These are phyloP conservation scores for Campodea augens DNA, from an alignment of 1,140 invertebrate species.

Conservation along the genomic window DNA sequence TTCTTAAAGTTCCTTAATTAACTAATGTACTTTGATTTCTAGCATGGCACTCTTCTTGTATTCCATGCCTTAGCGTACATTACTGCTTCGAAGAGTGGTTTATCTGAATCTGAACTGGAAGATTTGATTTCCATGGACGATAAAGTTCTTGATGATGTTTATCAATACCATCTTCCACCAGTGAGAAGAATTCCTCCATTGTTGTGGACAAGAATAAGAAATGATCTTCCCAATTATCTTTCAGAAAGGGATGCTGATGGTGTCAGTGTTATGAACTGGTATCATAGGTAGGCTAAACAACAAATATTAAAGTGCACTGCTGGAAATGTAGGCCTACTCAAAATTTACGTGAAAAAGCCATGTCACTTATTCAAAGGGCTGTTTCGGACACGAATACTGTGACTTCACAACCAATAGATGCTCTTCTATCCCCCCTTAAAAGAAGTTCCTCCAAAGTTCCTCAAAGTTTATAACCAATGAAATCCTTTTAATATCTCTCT, in stretches of 20 bases:
- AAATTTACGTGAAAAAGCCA: too few relatives aligned
- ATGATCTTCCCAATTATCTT: constrained; percentile 87
- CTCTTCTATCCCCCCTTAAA: too few relatives aligned
- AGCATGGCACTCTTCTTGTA: constrained; percentile 78
- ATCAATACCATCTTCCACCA: constrained; percentile 93
- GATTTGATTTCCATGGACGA: constrained; percentile 89
- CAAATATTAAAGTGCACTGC: too few relatives aligned
- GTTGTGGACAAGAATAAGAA: constrained; percentile 85
- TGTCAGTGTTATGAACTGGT: constrained; percentile 94
- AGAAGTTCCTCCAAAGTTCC: too few relatives aligned
- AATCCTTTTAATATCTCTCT: too few relatives aligned
- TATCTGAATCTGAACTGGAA: constrained; percentile 84
- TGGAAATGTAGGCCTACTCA: too few relatives aligned
- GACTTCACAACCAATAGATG: too few relatives aligned
- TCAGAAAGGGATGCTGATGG: constrained; percentile 92
- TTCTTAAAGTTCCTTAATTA: neutral
- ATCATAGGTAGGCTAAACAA: constrained; percentile 41
- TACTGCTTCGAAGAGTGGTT: constrained; percentile 75
- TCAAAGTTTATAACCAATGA: too few relatives aligned
- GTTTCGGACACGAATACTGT: too few relatives aligned
- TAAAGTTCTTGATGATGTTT: constrained; percentile 88
- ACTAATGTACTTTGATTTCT: constrained; percentile 11
- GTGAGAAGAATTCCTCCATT: constrained; percentile 84
- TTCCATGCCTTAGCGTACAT: constrained; percentile 89
- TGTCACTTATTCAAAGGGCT: too few relatives aligned